A percentile compares a stretch with the other conserved stretches of the same genome.
phyloP scores from a whole-genome alignment of 1,140 invertebrate species.

The Anastrepha ludens region DNA sequence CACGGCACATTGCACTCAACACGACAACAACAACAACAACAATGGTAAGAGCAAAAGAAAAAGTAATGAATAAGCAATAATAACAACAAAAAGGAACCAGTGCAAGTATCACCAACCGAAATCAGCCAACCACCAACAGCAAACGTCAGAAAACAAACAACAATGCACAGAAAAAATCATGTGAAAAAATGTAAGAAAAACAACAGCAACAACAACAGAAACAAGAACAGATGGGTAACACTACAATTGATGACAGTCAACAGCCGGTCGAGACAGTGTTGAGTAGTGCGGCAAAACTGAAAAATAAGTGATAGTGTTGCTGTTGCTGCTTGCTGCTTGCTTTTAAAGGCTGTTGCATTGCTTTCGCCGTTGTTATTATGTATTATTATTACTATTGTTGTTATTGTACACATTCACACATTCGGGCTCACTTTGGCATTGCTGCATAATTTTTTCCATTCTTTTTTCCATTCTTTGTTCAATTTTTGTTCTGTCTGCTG shows the following conservation, averaged over 20 bases:
- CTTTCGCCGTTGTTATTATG: neutral
- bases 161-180: neutral
- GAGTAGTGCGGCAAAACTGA: neutral
- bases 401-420: neutral
- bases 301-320: too few species aligned
- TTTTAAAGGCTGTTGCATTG: conserved; percentile 6
- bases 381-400: neutral
- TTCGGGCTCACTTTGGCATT: neutral
- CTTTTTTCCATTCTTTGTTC: neutral
- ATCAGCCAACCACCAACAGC: neutral
- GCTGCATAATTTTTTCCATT: neutral
- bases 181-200: neutral
- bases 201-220: neutral
- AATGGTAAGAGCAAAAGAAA: neutral
- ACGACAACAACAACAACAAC: neutral
- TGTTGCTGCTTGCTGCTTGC: neutral
- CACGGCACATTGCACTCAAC: conserved; percentile 46
- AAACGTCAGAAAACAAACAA: conserved; percentile 30
- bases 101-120: neutral
- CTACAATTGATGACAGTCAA: conserved; percentile 41
- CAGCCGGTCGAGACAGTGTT: conserved; percentile 42
- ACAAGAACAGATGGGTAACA: neutral
- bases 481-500: neutral
- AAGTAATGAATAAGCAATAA: neutral
- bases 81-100: neutral